Base-by-base conservation (phyloP, 2,113 vertebrate species). In the Chionodraco myersi region DNA sequence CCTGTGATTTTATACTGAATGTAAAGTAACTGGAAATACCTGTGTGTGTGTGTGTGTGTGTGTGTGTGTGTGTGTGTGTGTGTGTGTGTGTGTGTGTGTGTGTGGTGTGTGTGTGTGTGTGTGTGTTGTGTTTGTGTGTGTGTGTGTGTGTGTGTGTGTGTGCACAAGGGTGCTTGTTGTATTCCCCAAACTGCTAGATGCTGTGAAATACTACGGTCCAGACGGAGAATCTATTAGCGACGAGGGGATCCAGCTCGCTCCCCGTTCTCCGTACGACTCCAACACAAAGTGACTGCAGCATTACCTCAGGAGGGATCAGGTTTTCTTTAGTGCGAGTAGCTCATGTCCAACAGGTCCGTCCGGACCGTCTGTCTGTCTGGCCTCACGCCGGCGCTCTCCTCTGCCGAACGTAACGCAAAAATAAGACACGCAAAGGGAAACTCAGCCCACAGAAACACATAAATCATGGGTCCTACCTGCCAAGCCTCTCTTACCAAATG, bases 291-390 rank as follows among this genome's bases (percentile, higher is more conserved):
- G 73, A 65, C 80, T 71, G 74, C 45, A 79, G 82, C 75, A 52
- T 82, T 61, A 85, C 76, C 79, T 88, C 79, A 83, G 63, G 36
- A 23, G 10, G 12, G 86, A 44, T 85, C 76, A 3, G 53, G 54
- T 82, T 85, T 82, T 79, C 72, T 83, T 62, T 73, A 67, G 54
- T 9, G 60, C 41, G 66, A 48, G 72, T 11, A 13, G 54, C 72
- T 62, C 51, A 6, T 63, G 47, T 56, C 54, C 78, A 82, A 76
- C 86, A 53, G 49, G 74, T 62, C 79, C 59, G 10, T 62, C 57
- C 54, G 82, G 75, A 79, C 36, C 74, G 48, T 79, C 59, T 2
- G 53, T 64, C 80, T 23, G 67, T 21, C 75, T 73, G 85, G 45
- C 72, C 44, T 45, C 58, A 45, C 0, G 48, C 49, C 62, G 23